phyloP scores from a whole-genome alignment of 2,113 vertebrate genomes.

The Oceanodroma tethys region DNA sequence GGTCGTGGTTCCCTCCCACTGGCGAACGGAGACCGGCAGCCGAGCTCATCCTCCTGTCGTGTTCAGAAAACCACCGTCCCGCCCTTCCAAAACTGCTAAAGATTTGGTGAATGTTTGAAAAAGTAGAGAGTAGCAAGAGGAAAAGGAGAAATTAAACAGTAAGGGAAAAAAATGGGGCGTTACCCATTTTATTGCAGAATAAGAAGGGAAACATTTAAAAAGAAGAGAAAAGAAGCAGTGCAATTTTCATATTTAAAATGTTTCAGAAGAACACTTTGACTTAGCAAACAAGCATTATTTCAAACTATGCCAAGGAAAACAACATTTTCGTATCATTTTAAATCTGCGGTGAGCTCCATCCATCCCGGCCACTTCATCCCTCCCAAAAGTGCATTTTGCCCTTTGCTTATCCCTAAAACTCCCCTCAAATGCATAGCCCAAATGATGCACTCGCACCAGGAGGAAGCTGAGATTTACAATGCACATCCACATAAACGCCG shows the following conservation, averaged over 20 bases:
- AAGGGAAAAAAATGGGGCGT: constrained; percentile 31
- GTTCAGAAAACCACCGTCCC: background rate
- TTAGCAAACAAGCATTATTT: background rate
- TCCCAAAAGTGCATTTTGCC: background rate
- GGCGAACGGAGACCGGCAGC: background rate
- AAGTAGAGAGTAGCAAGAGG: background rate
- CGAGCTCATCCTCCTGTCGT: background rate
- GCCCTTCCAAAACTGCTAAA: background rate
- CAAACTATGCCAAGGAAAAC: background rate
- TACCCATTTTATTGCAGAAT: constrained; percentile 60
- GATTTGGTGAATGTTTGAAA: background rate
- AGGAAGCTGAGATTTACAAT: background rate
- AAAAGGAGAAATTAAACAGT: constrained; percentile 37
- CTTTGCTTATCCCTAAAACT: background rate
- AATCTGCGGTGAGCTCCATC: background rate
- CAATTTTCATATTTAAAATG: background rate
- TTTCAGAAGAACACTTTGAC: background rate
- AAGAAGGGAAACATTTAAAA: constrained; percentile 18
- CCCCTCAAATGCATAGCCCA: background rate
- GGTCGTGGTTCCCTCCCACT: background rate
- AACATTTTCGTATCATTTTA: background rate
- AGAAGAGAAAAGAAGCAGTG: constrained; percentile 18
- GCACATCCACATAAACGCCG: background rate
- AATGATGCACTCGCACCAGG: background rate
- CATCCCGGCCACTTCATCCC: background rate